phyloP scores from a whole-genome alignment of 2,113 vertebrate genomes.

The Zosterops lateralis region DNA sequence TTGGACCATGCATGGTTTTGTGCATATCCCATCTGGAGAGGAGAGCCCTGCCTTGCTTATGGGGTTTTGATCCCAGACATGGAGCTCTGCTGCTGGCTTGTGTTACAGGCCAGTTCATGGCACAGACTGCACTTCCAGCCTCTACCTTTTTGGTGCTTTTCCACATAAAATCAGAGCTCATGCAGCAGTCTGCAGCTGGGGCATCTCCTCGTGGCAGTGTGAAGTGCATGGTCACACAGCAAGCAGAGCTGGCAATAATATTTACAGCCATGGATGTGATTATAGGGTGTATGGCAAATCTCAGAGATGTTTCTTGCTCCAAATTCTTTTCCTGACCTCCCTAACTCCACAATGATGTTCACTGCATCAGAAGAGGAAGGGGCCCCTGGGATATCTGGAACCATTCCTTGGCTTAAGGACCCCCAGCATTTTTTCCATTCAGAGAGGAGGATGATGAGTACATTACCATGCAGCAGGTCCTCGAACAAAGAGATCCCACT shows the following conservation, averaged over 20 bases:
- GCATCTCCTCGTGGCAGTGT: fast-evolving
- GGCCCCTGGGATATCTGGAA: not conserved
- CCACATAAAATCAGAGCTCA: not conserved
- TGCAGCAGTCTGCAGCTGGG: not conserved
- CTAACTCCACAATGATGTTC: not conserved
- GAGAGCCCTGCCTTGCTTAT: not conserved
- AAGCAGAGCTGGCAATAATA: not conserved
- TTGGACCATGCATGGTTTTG: not conserved
- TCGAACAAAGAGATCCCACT: not conserved
- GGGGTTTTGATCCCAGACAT: not conserved
- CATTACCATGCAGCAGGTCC: not conserved
- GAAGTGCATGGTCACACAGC: fast-evolving
- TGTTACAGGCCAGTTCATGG: not conserved
- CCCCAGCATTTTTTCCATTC: not conserved
- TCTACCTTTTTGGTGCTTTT: not conserved
- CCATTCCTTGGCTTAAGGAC: not conserved
- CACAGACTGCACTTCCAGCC: not conserved
- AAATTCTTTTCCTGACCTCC: not conserved
- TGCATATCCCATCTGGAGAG: fast-evolving
- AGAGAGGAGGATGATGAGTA: not conserved
- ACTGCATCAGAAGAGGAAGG: not conserved
- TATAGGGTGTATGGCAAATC: not conserved
- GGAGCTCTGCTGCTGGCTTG: not conserved
- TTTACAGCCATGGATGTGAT: not conserved
- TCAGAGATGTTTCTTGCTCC: not conserved